Conservation (phyloP, 2,888 invertebrate species). For the Philonicus albiceps region DNA sequence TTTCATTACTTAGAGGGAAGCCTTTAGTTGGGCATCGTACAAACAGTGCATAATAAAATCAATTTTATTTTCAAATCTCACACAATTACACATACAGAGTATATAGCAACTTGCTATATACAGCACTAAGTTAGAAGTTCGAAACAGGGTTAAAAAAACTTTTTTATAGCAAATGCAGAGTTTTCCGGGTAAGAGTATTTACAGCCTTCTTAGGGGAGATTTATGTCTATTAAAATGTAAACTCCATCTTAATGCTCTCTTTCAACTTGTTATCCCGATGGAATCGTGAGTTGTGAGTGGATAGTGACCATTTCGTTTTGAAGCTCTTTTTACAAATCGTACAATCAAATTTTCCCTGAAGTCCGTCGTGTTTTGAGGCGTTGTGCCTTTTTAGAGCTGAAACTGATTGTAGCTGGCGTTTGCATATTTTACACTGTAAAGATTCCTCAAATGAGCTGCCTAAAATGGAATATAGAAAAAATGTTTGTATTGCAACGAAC, state of each 20-base stretch:
- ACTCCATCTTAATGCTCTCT: slow-evolving; percentile 58
- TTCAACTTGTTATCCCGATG: slow-evolving; percentile 58
- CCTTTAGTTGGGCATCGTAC: background rate
- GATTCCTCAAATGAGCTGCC: slow-evolving; percentile 47
- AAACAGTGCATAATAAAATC: background rate
- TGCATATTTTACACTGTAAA: slow-evolving; percentile 57
- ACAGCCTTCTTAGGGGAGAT: background rate
- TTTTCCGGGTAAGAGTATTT: background rate
- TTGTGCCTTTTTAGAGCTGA: slow-evolving; percentile 60
- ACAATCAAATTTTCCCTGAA: slow-evolving; percentile 58
- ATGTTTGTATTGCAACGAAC: background rate
- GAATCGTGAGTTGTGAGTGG: slow-evolving; percentile 62
- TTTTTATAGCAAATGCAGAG: background rate
- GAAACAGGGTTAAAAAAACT: background rate
- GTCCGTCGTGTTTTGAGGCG: slow-evolving; percentile 60
- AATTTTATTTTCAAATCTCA: background rate
- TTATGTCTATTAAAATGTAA: slow-evolving; percentile 45
- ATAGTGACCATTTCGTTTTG: slow-evolving; percentile 63
- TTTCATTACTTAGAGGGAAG: background rate
- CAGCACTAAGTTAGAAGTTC: background rate
- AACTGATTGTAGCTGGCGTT: slow-evolving; percentile 58
- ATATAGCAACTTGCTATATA: background rate
- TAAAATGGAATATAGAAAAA: slow-evolving; percentile 2
- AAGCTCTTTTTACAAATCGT: slow-evolving; percentile 59
- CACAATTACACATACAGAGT: background rate